phyloP scores from a whole-genome alignment of 92 coral and sea anemone species.

The Paragorgia papillata region DNA sequence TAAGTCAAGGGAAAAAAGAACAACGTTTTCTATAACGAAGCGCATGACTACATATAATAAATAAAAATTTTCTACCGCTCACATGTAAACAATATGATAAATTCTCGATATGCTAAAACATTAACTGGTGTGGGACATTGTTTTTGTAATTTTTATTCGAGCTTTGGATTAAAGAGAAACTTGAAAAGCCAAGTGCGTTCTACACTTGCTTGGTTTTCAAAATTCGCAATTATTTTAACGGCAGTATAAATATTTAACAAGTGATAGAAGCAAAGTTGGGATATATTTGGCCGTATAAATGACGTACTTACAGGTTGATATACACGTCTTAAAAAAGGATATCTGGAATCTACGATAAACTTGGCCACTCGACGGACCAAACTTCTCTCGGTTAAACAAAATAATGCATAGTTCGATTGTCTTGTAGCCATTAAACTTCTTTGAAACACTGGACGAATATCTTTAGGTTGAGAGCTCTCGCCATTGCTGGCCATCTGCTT shows the following conservation, averaged over 20 bases:
- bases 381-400: constrained; percentile 78
- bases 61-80: too few relatives aligned
- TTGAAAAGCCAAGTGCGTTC: too few relatives aligned
- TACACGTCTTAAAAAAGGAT: constrained; percentile 80
- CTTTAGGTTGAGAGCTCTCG: background rate
- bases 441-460: background rate
- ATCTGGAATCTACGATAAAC: constrained; percentile 89
- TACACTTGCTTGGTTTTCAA: too few relatives aligned
- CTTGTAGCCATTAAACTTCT: background rate
- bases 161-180: too few relatives aligned
- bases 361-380: constrained; percentile 76
- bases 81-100: too few relatives aligned
- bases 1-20: constrained; percentile 67
- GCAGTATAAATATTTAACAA: background rate
- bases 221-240: too few relatives aligned
- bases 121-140: too few relatives aligned
- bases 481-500: constrained; percentile 35
- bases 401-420: constrained; percentile 65
- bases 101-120: too few relatives aligned
- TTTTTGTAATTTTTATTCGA: too few relatives aligned
- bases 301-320: background rate
- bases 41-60: too few relatives aligned
- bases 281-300: background rate
- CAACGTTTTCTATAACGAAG: background rate
- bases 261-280: background rate